A percentile compares a stretch with the other conserved stretches of the same genome.
These are phyloP conservation scores for Cerastis leucographa DNA, from an alignment of 2,888 invertebrate genomes.

Conservation along the genomic window DNA sequence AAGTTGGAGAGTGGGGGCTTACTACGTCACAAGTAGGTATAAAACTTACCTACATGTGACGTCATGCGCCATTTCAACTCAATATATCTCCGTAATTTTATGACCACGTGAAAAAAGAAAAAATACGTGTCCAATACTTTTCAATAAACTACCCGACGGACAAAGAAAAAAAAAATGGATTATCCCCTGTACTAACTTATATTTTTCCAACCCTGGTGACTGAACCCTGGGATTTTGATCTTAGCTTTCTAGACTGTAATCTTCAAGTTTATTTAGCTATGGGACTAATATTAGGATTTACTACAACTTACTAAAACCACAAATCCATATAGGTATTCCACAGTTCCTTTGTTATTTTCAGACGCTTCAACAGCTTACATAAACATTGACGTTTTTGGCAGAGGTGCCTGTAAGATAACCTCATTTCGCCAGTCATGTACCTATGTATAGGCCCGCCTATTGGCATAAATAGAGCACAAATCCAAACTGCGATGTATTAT, in stretches of 20 bases:
- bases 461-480: not conserved
- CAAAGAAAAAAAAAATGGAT: too few species aligned
- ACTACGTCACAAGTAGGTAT: too few species aligned
- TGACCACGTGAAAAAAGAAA: too few species aligned
- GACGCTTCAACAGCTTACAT: not conserved
- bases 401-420: too few species aligned
- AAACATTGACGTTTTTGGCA: not conserved
- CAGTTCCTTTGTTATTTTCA: not conserved
- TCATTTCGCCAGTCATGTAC: not conserved
- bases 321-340: not conserved
- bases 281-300: not conserved
- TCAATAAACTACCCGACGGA: too few species aligned
- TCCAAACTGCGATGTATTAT: not conserved
- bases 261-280: not conserved
- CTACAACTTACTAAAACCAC: not conserved
- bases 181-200: too few species aligned
- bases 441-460: too few species aligned
- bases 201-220: not conserved
- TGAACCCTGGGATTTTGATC: not conserved
- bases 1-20: too few species aligned
- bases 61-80: too few species aligned
- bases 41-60: too few species aligned
- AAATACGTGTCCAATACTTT: too few species aligned
- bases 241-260: not conserved
- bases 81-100: too few species aligned